Evolutionary conservation across 2,113 vertebrate genomes (phyloP).

Genomic region (Suricata suricatta): DNA sequence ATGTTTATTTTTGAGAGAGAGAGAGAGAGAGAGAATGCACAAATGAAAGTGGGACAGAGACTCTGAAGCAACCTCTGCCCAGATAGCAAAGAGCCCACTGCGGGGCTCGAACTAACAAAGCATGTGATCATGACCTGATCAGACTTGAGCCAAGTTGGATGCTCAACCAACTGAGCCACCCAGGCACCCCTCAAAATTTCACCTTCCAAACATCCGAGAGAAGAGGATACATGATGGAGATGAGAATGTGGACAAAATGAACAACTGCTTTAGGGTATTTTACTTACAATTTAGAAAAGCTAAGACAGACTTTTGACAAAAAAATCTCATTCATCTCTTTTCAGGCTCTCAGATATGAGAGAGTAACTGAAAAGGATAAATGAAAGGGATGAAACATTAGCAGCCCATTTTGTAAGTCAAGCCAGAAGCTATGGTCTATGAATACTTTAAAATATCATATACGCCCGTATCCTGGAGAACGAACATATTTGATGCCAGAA

Average conservation of each 20-base stretch:
- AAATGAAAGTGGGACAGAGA: no score
- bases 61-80: no score
- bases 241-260: neutral
- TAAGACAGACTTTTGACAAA: neutral
- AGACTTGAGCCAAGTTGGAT: no score
- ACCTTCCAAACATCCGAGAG: neutral
- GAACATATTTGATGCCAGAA: slow-evolving; percentile 48
- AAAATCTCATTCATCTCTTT: slow-evolving; percentile 1
- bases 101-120: no score
- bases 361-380: neutral
- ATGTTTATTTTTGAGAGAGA: no score
- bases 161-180: no score
- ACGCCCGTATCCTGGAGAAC: neutral
- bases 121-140: no score
- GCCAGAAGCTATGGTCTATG: neutral
- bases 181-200: neutral
- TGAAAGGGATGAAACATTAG: neutral
- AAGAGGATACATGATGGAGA: neutral
- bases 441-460: neutral
- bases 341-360: slow-evolving; percentile 18
- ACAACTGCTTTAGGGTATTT: neutral
- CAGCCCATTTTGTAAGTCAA: neutral
- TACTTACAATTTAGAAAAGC: slow-evolving; percentile 33
- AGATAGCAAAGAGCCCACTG: no score
- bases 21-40: no score